A percentile compares a stretch with the other conserved stretches of the same genome.
These are phyloP conservation scores for Hydroisotoma schaefferi DNA, from an alignment of 2,888 invertebrate genomes.

Conservation along the genomic window DNA sequence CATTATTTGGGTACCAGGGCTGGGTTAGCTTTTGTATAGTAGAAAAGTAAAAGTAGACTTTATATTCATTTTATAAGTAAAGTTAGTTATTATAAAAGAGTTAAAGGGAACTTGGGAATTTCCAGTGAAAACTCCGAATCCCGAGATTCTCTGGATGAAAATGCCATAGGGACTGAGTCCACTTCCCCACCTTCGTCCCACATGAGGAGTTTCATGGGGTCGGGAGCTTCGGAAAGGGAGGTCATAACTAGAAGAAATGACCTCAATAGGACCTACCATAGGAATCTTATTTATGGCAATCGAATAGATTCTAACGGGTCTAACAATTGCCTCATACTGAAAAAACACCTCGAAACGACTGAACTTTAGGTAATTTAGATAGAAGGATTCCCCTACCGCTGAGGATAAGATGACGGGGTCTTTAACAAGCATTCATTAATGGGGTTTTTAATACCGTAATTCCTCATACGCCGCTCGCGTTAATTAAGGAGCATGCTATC, in stretches of 20 bases:
- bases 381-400: too few relatives aligned
- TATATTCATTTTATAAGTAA: too few relatives aligned
- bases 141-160: constrained; percentile 80
- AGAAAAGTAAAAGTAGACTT: too few relatives aligned
- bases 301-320: constrained; percentile 32
- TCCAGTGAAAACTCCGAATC: constrained; percentile 65
- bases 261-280: constrained; percentile 47
- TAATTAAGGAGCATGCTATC: too few relatives aligned
- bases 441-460: too few relatives aligned
- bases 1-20: too few relatives aligned
- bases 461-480: too few relatives aligned
- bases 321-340: constrained; percentile 46
- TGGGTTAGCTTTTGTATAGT: too few relatives aligned
- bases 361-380: constrained; percentile 48
- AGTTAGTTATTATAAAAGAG: too few relatives aligned
- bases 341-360: constrained; percentile 49
- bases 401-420: too few relatives aligned
- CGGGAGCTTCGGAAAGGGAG: constrained; percentile 28
- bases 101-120: too few relatives aligned
- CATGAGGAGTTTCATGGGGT: constrained; percentile 47
- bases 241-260: constrained; percentile 43
- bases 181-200: constrained; percentile 51
- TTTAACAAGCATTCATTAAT: too few relatives aligned
- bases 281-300: constrained; percentile 48
- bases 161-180: constrained; percentile 57